These are phyloP conservation scores for Apodemus agrarius DNA, from an alignment of 2,797 vertebrate species.

Conservation along the genomic window DNA sequence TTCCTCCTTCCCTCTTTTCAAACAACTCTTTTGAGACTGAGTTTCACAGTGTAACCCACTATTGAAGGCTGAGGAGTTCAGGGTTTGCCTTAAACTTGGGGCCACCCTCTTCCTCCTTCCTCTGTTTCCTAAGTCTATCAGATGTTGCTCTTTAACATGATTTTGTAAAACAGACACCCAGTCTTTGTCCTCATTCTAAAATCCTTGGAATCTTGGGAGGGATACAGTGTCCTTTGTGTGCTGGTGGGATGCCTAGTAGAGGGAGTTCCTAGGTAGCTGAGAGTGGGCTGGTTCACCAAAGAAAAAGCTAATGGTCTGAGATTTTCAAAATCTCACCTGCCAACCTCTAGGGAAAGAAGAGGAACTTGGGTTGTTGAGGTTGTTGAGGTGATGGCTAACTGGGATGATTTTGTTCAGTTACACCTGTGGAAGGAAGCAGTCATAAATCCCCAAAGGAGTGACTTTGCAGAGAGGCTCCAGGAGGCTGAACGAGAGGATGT, in stretches of 20 bases:
- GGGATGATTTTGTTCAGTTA: neutral
- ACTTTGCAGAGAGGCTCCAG: neutral
- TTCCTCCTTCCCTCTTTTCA: neutral
- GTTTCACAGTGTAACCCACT: neutral
- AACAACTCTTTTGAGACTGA: neutral
- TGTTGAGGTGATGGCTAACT: neutral
- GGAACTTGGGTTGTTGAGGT: neutral
- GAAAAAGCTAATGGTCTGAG: neutral
- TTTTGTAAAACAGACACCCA: neutral
- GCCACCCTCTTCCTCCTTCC: neutral
- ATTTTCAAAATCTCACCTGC: neutral
- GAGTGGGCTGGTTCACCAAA: neutral
- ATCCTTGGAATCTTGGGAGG: neutral
- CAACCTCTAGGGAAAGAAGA: neutral
- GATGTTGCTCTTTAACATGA: neutral
- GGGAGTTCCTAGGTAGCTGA: neutral
- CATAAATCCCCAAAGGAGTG: neutral
- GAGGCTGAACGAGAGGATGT: neutral
- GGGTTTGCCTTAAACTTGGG: neutral
- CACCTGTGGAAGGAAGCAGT: neutral
- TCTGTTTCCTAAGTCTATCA: neutral
- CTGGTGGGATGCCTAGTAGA: neutral
- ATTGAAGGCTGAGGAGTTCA: neutral
- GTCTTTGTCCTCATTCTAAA: neutral
- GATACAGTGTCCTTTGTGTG: neutral